Percentiles rank a stretch among this genome's conserved stretches.
Evolutionary conservation across 2,113 vertebrate species (phyloP).

Genomic region (Trematomus loennbergii): DNA sequence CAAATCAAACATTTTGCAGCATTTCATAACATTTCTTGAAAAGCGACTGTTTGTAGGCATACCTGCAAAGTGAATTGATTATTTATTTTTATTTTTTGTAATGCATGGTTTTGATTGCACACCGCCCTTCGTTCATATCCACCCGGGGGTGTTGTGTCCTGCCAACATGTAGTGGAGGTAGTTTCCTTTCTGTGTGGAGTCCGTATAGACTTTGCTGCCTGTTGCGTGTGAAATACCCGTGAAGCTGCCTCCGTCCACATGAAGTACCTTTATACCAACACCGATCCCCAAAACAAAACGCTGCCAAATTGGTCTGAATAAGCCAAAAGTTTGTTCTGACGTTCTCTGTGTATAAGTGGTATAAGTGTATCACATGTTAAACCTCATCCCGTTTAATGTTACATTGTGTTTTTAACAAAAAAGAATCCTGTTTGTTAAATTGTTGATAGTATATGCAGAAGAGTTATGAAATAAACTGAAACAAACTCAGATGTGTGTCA

Average conservation of each 20-base stretch:
- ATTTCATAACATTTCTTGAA: slow-evolving; percentile 14
- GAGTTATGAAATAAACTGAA: slow-evolving; percentile 73
- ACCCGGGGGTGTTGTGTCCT: slow-evolving; percentile 48
- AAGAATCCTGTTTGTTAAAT: slow-evolving; percentile 74
- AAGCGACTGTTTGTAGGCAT: slow-evolving; percentile 13
- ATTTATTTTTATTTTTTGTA: not conserved
- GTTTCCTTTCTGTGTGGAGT: slow-evolving; percentile 34
- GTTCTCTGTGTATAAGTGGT: slow-evolving; percentile 75
- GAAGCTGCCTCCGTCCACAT: slow-evolving; percentile 61
- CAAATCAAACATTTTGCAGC: slow-evolving; percentile 19
- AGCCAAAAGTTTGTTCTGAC: slow-evolving; percentile 67
- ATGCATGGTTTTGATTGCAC: slow-evolving; percentile 56
- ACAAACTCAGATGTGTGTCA: slow-evolving; percentile 10
- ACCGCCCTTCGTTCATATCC: slow-evolving; percentile 14
- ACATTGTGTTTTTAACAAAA: slow-evolving; percentile 76
- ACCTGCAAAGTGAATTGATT: slow-evolving; percentile 26
- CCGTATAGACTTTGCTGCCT: slow-evolving; percentile 46
- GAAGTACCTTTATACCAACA: slow-evolving; percentile 56
- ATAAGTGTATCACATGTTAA: slow-evolving; percentile 80
- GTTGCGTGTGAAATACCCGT: slow-evolving; percentile 51
- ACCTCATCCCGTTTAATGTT: slow-evolving; percentile 76
- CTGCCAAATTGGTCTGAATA: slow-evolving; percentile 80
- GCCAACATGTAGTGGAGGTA: slow-evolving; percentile 41
- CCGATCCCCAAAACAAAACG: slow-evolving; percentile 64
- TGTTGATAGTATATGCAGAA: slow-evolving; percentile 78